Evolutionary conservation across 2,113 vertebrate genomes (phyloP).

Genomic region (Anoura caudifer): DNA sequence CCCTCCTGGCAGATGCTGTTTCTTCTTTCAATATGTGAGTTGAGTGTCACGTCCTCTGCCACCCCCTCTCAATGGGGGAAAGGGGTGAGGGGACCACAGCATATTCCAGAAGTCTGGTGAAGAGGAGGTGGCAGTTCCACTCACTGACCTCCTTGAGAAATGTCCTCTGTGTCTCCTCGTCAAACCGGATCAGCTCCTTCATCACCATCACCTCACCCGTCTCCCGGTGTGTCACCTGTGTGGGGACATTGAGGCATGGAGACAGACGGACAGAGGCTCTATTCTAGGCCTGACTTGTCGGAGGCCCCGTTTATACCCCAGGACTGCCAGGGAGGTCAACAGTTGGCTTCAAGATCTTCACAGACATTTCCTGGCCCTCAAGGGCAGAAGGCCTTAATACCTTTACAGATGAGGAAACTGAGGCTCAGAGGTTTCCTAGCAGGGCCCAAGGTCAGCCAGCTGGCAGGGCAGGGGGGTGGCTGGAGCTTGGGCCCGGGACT

Average conservation of each 20-base stretch:
- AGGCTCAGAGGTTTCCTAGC: background rate
- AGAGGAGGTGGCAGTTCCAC: rapidly evolving
- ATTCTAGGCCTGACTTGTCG: rapidly evolving
- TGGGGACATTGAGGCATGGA: background rate
- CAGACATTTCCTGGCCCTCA: rapidly evolving
- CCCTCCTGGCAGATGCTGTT: background rate
- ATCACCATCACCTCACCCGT: conserved; percentile 99
- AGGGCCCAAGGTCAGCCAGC: no score
- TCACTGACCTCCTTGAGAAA: conserved; percentile 94
- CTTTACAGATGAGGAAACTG: background rate
- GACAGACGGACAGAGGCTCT: background rate
- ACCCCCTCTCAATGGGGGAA: background rate
- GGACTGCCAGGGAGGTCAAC: background rate
- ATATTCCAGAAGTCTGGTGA: background rate
- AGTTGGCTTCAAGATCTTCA: rapidly evolving
- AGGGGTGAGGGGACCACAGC: background rate
- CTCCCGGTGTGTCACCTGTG: conserved; percentile 93
- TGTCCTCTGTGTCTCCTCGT: conserved; percentile 95
- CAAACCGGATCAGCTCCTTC: conserved; percentile 98
- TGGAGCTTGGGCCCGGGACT: background rate
- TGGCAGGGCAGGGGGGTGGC: background rate
- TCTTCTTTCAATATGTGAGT: background rate
- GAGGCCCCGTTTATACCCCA: background rate
- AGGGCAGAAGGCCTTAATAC: background rate
- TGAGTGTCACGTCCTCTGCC: background rate